Evolutionary conservation across 1,140 invertebrate genomes (phyloP).

Genomic region (Nilaparvata lugens): DNA sequence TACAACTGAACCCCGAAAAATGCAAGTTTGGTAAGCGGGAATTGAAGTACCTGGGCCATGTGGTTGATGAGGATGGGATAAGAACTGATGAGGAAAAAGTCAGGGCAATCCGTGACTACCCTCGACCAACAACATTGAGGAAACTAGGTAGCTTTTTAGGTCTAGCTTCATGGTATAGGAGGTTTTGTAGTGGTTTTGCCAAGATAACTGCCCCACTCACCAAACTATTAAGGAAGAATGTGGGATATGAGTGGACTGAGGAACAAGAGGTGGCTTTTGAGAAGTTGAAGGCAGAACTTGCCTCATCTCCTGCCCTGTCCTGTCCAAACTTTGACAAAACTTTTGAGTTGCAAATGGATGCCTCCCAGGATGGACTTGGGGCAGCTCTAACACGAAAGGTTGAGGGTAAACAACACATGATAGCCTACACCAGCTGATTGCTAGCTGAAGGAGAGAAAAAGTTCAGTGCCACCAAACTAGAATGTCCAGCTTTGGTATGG

Average conservation of each 20-base stretch:
- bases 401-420: conserved; percentile 21
- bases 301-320: conserved; percentile 20
- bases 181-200: conserved; percentile 34
- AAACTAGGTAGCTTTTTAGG: conserved; percentile 25
- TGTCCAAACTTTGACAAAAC: conserved; percentile 25
- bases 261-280: conserved; percentile 17
- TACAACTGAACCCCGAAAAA: conserved; percentile 30
- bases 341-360: conserved; percentile 29
- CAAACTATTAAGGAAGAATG: conserved; percentile 26
- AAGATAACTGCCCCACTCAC: conserved; percentile 28
- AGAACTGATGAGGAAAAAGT: conserved; percentile 31
- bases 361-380: conserved; percentile 27
- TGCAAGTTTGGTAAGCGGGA: conserved; percentile 30
- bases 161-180: conserved; percentile 29
- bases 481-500: conserved; percentile 35
- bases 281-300: conserved; percentile 24
- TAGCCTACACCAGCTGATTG: conserved; percentile 32
- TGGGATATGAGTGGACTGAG: conserved; percentile 16
- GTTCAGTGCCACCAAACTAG: conserved; percentile 34
- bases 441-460: conserved; percentile 30
- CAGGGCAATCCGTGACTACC: conserved; percentile 28
- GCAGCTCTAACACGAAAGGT: conserved; percentile 27
- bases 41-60: conserved; percentile 32
- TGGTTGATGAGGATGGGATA: conserved; percentile 30
- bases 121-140: conserved; percentile 22